Base-by-base conservation (phyloP, 2,113 vertebrate species). In the Clupea harengus region DNA sequence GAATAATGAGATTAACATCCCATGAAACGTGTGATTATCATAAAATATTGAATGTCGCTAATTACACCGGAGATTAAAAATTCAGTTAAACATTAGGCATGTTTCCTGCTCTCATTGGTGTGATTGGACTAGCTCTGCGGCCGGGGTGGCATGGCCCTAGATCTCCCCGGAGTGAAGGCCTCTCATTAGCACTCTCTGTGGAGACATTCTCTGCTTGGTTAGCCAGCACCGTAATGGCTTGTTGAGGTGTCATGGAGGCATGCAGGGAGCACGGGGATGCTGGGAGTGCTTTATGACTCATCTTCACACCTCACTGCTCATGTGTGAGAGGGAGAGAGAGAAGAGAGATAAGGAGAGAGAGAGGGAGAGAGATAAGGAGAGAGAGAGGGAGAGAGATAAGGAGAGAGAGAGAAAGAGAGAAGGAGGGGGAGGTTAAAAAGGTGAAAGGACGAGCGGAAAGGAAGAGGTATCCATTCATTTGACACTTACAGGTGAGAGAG, bases 191-290 rank as follows among this genome's bases (percentile, higher is more conserved):
- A 0, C 64, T 84, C 86, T 67, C 78, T 82, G 83, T 84, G 39
- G n/a, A 80, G 81, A 57, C 83, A 89, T 85, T 88, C 88, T 82
- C 81, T 2, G 45, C 83, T 87, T 86, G 90, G 87, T 90, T 90
- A 91, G 85, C 46, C 2, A 1, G 22, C 39, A 47, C 47, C 46
- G 84, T 45, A 89, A 85, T 60, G 57, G 75, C 78, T 8, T 25
- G 45, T 44, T 22, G 45, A 83, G 49, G 82, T 28, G 20, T 83
- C 81, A 54, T 39, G 46, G 81, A 89, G 90, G 88, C 78, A 83
- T 75, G 72, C 47, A 25, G 28, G 72, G 72, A 78, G 28, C 28
- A 39, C 28, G 4, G 72, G 72, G 72, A 78, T 15, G 25, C 72
- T 39, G 25, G 28, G 72, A 18, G 72, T 32, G 15, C 72, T 39